Percentiles rank a stretch among this genome's conserved stretches.
These are phyloP conservation scores for Alethe castanea DNA, from an alignment of 2,113 vertebrate species.

Conservation along the genomic window DNA sequence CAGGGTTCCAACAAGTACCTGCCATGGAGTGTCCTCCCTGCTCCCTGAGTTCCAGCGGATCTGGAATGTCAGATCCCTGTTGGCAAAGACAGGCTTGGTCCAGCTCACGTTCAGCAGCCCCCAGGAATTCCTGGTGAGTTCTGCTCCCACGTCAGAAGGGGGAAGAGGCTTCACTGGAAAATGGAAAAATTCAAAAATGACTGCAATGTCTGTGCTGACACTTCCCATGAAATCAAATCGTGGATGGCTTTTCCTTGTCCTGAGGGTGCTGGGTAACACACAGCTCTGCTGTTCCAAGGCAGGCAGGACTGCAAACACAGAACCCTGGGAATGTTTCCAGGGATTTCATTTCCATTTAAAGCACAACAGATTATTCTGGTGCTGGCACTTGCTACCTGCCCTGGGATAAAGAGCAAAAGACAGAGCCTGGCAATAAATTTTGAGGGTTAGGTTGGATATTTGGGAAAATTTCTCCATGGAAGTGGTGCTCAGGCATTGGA, in stretches of 20 bases:
- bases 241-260: background rate
- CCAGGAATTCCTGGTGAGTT: conserved; percentile 64
- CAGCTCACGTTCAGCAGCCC: conserved; percentile 82
- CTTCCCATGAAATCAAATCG: background rate
- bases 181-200: background rate
- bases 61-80: conserved; percentile 77
- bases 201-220: background rate
- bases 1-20: conserved; percentile 68
- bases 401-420: background rate
- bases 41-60: conserved; percentile 70
- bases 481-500: background rate
- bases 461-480: background rate
- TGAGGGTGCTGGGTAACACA: background rate
- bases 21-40: conserved; percentile 71
- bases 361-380: background rate
- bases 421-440: background rate
- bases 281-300: background rate
- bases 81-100: conserved; percentile 74
- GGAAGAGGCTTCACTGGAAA: conserved; percentile 84
- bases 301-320: background rate
- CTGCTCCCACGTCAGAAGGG: conserved; percentile 77
- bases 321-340: background rate
- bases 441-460: background rate
- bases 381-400: background rate
- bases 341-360: background rate